Evolutionary conservation across 2,113 vertebrate species (phyloP), one percentile per base, ranked within the genome.

Genomic region (Perccottus glenii): DNA sequence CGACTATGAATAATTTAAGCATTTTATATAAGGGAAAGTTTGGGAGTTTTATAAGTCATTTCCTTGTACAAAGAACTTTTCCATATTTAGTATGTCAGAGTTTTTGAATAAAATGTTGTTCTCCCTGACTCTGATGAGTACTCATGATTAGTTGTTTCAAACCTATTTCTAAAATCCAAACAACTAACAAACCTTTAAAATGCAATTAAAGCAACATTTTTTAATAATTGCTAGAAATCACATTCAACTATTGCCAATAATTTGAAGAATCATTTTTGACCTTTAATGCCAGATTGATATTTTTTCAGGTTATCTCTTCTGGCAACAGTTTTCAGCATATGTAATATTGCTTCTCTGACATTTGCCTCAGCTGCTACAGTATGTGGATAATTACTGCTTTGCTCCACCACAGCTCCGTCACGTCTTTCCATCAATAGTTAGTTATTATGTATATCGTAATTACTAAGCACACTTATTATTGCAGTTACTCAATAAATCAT

Each of bases 301-400:
- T 77, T 77, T 10, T 16, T 11, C 40, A 12, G 32, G 42, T 51
- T 27, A 27, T 27, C 3, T 27, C 1, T 27, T 27, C 1, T 27
- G 19, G 3, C 3, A 2, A 27, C 19, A 27, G 19, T 27, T 1
- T 27, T 2, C 19, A 27, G 27, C 10, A 12, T 15, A 35, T 58
- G 43, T 32, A 63, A 53, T 64, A 10, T 9, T 14, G 6, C 3
- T 16, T 47, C 40, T 43, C 15, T 71, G 62, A 64, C 59, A 63
- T 80, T 75, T 67, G 43, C 47, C 11, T 38, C 16, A 71, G 43
- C 16, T 14, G 38, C 42, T 16, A 43, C 42, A 43, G 42, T 11
- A 11, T 36, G 27, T 49, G 14, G 57, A 60, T 55, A 12, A 55
- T 73, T 66, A 65, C 59, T 42, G 6, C n/a, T 40, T 19, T 50